Evolutionary conservation across 2,797 vertebrate genomes (phyloP).

Genomic region (Malurus leucopterus): DNA sequence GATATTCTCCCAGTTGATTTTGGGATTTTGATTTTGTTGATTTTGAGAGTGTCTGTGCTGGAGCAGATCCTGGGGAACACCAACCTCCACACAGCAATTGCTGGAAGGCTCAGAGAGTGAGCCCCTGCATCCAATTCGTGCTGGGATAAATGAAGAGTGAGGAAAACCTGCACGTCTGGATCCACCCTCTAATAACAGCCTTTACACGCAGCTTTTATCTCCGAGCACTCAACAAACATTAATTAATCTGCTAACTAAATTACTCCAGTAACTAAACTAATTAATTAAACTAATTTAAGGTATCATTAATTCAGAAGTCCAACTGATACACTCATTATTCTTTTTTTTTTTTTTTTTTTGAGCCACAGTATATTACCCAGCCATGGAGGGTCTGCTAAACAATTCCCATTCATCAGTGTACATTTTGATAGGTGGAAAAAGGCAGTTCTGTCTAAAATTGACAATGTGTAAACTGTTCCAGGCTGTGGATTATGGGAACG

Average conservation of each 20-base stretch:
- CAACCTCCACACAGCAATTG: neutral
- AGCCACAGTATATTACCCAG: slow-evolving; percentile 26
- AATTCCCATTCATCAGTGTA: slow-evolving; percentile 57
- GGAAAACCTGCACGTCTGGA: neutral
- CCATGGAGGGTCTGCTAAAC: slow-evolving; percentile 45
- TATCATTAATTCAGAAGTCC: slow-evolving; percentile 70
- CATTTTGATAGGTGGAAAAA: slow-evolving; percentile 45
- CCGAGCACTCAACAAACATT: slow-evolving; percentile 52
- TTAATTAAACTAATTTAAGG: slow-evolving; percentile 73
- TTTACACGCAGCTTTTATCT: slow-evolving; percentile 37
- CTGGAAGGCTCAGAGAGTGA: neutral
- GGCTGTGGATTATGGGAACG: slow-evolving; percentile 33
- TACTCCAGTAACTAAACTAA: slow-evolving; percentile 66
- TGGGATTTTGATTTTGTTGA: neutral
- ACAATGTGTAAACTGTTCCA: slow-evolving; percentile 69
- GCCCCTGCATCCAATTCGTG: neutral
- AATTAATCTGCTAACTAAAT: slow-evolving; percentile 70
- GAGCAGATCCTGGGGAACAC: neutral
- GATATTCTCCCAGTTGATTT: neutral
- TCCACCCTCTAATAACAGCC: neutral
- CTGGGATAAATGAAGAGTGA: neutral
- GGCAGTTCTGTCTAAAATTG: slow-evolving; percentile 51
- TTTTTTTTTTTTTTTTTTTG: slow-evolving; percentile 37
- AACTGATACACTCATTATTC: slow-evolving; percentile 58
- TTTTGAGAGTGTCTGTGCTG: neutral